Conservation (phyloP, 2,888 invertebrate species). For the Zootermopsis nevadensis region DNA sequence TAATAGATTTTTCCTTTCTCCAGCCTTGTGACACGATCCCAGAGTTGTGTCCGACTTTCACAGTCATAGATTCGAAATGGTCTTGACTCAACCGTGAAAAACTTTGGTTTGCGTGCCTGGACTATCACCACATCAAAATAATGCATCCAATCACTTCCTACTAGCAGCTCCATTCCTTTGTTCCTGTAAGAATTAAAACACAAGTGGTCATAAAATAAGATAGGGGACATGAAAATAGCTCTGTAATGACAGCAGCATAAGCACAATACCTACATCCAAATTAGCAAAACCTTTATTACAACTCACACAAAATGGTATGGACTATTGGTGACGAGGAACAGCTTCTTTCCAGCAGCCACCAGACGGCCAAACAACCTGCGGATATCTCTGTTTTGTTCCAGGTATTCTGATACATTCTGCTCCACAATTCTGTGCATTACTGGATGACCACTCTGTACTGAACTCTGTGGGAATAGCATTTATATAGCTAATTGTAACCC, state of each 20-base stretch:
- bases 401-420: constrained; percentile 81
- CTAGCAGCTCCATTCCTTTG: constrained; percentile 89
- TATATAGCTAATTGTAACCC: too few species aligned
- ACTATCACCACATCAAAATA: constrained; percentile 95
- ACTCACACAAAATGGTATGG: constrained; percentile 95
- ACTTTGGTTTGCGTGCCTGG: constrained; percentile 94
- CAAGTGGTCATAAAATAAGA: too few species aligned
- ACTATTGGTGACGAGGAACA: constrained; percentile 97
- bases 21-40: constrained; percentile 89
- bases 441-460: constrained; percentile 88
- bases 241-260: too few species aligned
- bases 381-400: constrained; percentile 80
- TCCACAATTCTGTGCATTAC: constrained; percentile 92
- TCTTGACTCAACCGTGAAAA: constrained; percentile 92
- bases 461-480: constrained; percentile 70
- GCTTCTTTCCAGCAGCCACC: constrained; percentile 79
- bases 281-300: background rate
- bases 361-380: constrained; percentile 81
- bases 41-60: constrained; percentile 82
- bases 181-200: constrained; percentile 70
- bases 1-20: constrained; percentile 92
- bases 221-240: too few species aligned
- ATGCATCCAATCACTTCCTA: constrained; percentile 89
- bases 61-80: constrained; percentile 92
- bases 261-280: too few species aligned